A percentile compares a stretch with the other conserved stretches of the same genome.
phyloP scores from a whole-genome alignment of 2,113 vertebrate genomes.

The Dryoscopus gambensis region DNA sequence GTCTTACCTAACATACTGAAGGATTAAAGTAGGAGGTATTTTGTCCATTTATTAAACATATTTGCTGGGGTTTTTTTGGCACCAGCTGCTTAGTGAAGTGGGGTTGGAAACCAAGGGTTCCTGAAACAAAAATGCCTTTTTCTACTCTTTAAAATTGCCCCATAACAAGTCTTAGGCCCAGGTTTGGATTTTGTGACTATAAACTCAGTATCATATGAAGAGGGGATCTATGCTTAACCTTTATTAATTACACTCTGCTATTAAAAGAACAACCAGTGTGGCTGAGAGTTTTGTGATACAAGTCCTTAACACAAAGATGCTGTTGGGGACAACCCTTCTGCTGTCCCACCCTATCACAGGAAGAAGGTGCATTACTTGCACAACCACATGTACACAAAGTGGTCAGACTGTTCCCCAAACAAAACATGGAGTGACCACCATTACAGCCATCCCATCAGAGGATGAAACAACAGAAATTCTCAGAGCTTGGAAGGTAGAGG shows the following conservation, averaged over 20 bases:
- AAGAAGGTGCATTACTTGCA: neutral
- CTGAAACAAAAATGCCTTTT: neutral
- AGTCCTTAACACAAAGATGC: neutral
- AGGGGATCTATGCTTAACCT: neutral
- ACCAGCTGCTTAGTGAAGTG: neutral
- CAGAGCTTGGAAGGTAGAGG: neutral
- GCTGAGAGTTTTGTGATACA: neutral
- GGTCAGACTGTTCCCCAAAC: neutral
- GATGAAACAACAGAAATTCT: neutral
- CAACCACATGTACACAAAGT: accelerated
- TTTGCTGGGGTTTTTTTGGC: neutral
- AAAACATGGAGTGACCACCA: neutral
- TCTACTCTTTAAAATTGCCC: neutral
- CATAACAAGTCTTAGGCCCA: neutral
- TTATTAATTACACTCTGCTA: neutral
- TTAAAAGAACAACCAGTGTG: neutral
- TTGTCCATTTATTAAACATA: neutral
- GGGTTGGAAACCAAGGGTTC: neutral
- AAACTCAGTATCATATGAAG: neutral
- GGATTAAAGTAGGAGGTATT: neutral
- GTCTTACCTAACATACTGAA: neutral
- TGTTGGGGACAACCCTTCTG: neutral
- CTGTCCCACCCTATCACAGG: neutral
- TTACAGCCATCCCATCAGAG: neutral
- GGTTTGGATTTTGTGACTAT: neutral